A percentile compares a stretch with the other conserved stretches of the same genome.
Evolutionary conservation across 2,797 vertebrate genomes (phyloP).

Genomic region (Tadarida brasiliensis): DNA sequence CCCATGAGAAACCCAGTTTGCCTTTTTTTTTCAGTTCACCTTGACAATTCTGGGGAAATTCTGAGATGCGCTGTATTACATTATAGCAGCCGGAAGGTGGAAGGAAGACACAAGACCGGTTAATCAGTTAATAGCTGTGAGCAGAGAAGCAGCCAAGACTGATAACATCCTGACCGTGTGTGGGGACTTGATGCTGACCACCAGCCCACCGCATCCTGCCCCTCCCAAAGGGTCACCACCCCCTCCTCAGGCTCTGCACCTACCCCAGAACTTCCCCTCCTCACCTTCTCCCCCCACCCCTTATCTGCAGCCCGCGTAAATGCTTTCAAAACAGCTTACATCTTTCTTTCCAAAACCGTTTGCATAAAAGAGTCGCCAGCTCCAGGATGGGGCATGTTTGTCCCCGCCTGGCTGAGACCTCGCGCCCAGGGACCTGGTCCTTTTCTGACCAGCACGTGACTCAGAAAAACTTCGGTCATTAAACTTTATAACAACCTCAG

Average conservation of each 20-base stretch:
- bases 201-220: not conserved
- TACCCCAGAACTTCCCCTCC: not conserved
- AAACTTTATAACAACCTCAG: not conserved
- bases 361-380: no score
- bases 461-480: not conserved
- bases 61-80: not conserved
- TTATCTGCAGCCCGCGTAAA: rapidly evolving
- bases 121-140: no score
- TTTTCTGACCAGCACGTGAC: no score
- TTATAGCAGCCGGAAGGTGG: no score
- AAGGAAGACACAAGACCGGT: not conserved
- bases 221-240: rapidly evolving
- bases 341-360: not conserved
- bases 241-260: rapidly evolving
- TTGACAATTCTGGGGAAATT: not conserved
- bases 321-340: not conserved
- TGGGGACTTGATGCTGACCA: no score
- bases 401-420: not conserved
- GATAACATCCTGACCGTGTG: not conserved
- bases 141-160: not conserved
- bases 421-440: not conserved
- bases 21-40: not conserved
- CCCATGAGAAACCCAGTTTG: not conserved
- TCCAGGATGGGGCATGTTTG: not conserved
- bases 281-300: rapidly evolving